Base-by-base conservation (phyloP, 2,797 vertebrate genomes). In the Hypotaenidia philippensis region DNA sequence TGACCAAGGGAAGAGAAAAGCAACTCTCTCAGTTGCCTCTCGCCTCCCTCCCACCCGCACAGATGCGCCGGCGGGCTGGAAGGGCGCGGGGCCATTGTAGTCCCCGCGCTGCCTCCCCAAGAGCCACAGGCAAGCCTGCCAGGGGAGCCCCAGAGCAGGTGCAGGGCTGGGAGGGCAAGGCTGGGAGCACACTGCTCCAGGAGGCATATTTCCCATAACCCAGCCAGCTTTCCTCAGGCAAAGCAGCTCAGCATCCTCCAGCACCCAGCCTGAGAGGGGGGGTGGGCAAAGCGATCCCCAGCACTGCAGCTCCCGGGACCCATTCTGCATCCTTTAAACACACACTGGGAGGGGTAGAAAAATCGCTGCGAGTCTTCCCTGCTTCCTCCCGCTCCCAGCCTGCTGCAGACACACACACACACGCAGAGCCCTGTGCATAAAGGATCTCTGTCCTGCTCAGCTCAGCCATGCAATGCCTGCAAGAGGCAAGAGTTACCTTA, bases 401-500 rank as follows among this genome's bases (percentile, higher is more conserved):
- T 10, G 53, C 91, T 55, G 83, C 94, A 83, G 14, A n/a, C 86
- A 85, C 68, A 13, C 87, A 78, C 16, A 49, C 34, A 29, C 75
- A 45, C 34, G 25, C 70, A 63, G 81, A 91, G 90, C 81, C 61
- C 88, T 47, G 89, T 21, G 92, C 97, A 98, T 83, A 95, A 95
- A 97, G 94, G 94, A 93, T 60, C 94, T 90, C 97, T 95, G 96
- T 97, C 96, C 90, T 86, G 96, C 93, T 85, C 85, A 36, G 90
- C 94, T 83, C 94, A 65, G 96, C 93, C 95, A 59, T 72, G 94
- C 94, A 87, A 91, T 10, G 60, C 36, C 89, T 76, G 85, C 55
- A 14, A 80, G 60, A 84, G 64, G 77, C 80, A 83, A 75, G 94
- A 96, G 98, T 99, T 99, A 99, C 99, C 99, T 99, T 97, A 94